A percentile compares a stretch with the other conserved stretches of the same genome.
phyloP scores from a whole-genome alignment of 2,797 vertebrate genomes.

The Platalea minor region DNA sequence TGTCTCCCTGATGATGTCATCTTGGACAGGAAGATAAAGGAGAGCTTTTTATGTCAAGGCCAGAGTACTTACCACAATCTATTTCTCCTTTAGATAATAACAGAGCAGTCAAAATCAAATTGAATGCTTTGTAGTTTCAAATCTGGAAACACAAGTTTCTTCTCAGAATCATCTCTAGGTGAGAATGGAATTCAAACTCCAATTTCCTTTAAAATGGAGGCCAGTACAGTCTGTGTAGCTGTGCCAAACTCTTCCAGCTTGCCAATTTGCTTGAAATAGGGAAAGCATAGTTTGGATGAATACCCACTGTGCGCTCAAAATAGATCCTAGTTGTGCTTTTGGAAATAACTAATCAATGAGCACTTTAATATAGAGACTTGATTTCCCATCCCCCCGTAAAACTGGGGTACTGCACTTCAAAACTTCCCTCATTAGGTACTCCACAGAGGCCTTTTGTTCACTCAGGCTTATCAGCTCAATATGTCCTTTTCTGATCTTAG shows the following conservation, averaged over 20 bases:
- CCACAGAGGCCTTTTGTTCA: background rate
- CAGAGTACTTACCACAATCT: background rate
- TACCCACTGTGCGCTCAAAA: constrained; percentile 8
- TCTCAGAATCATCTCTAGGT: background rate
- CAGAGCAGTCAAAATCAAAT: background rate
- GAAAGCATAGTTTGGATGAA: background rate
- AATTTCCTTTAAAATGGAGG: background rate
- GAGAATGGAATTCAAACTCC: background rate
- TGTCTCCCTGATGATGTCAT: background rate
- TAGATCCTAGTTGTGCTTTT: constrained; percentile 30
- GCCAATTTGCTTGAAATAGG: background rate
- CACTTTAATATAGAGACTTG: constrained; percentile 4
- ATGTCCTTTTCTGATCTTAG: background rate
- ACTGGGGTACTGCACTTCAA: background rate
- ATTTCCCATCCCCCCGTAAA: background rate
- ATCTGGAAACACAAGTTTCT: background rate
- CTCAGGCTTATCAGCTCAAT: background rate
- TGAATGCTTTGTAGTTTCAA: background rate
- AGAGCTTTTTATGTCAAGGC: background rate
- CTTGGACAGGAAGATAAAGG: background rate
- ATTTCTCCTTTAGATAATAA: background rate
- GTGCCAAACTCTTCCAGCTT: background rate
- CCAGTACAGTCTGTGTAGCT: background rate
- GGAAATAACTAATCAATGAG: constrained; percentile 41
- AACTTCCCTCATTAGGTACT: background rate